A percentile compares a stretch with the other conserved stretches of the same genome.
Conservation (phyloP, 2,113 vertebrate species). For the Bos taurus region ARS-UCD2.0 NW_020192292.1:4319001-4319500, state of each 20-base stretch:
- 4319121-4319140: not conserved
- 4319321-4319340: too few relatives aligned
- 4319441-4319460: too few relatives aligned
- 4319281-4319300: too few relatives aligned
- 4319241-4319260: not conserved
- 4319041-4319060: not conserved
- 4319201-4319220: not conserved
- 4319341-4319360: too few relatives aligned
- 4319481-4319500: too few relatives aligned
- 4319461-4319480: too few relatives aligned
- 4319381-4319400: too few relatives aligned
- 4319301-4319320: too few relatives aligned
- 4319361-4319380: too few relatives aligned
- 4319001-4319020: not conserved
- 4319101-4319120: not conserved
- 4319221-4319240: not conserved
- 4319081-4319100: not conserved
- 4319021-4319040: not conserved
- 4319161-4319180: not conserved
- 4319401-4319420: too few relatives aligned
- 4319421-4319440: too few relatives aligned
- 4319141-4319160: not conserved
- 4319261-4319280: not conserved
- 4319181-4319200: not conserved
- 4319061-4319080: not conserved